These are phyloP conservation scores for Botia kubotai DNA, from an alignment of 2,797 vertebrate genomes.

Conservation along the genomic window DNA sequence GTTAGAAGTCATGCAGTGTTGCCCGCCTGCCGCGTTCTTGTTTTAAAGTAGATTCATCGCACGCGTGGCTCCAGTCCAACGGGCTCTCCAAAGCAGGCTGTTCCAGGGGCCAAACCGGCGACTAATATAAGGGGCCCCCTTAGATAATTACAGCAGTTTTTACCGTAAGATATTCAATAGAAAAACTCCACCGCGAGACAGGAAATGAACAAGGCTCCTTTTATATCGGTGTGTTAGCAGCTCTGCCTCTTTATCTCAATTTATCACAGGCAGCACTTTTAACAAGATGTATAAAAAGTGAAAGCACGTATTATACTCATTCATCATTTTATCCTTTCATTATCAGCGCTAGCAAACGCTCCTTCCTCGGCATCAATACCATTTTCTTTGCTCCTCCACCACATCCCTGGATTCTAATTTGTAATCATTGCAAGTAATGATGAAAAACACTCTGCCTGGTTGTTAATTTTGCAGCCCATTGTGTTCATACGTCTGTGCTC, in stretches of 20 bases:
- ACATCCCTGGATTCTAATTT: conserved; percentile 70
- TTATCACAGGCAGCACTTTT: conserved; percentile 71
- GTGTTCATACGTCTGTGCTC: conserved; percentile 78
- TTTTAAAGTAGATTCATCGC: conserved; percentile 24
- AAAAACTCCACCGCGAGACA: conserved; percentile 15
- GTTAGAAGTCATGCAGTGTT: background rate
- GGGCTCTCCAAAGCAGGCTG: background rate
- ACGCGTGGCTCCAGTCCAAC: background rate
- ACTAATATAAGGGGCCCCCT: conserved; percentile 13
- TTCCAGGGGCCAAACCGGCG: background rate
- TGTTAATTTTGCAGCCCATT: conserved; percentile 71
- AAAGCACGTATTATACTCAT: conserved; percentile 77
- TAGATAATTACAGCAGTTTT: conserved; percentile 31
- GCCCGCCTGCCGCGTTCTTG: background rate
- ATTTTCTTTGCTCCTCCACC: conserved; percentile 46
- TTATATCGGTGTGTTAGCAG: conserved; percentile 59
- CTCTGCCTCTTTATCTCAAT: conserved; percentile 71
- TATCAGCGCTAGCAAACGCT: conserved; percentile 58
- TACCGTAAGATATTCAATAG: conserved; percentile 25
- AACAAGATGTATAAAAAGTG: conserved; percentile 81
- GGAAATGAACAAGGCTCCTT: conserved; percentile 66
- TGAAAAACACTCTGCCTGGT: conserved; percentile 71
- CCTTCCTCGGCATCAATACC: conserved; percentile 50
- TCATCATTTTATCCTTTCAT: conserved; percentile 79
- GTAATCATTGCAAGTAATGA: conserved; percentile 79